Evolutionary conservation across 2,797 vertebrate genomes (phyloP), one percentile per base, ranked within the genome.

Genomic region (Sebastolobus alascanus): DNA sequence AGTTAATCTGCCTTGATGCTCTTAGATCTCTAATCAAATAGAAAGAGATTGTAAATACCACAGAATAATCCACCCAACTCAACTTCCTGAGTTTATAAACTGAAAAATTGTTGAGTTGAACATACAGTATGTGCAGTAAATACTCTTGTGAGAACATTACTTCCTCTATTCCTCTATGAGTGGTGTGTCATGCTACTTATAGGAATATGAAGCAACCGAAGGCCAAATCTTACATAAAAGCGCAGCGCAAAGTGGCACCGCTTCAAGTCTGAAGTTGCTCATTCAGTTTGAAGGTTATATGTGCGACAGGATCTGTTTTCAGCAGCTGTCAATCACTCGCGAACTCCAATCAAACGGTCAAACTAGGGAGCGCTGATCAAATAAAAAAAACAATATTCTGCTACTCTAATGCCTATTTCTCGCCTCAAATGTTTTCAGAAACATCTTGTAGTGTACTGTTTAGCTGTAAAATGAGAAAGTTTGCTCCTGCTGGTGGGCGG

Each of bases 1-100:
- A 92, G 85, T 93, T 93, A 93, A 94, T 93, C 92, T 93, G 81
- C 75, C 84, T 84, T 92, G 89, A 92, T 90, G 84, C 89, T 79
- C 80, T 90, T 73, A 83, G 83, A 94, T 92, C 90, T 89, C 81
- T 84, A 88, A 92, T 94, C 91, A 94, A 93, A 93, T 90, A 90
- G 77, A 87, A 84, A 84, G 79, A 86, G 85, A 89, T 85, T 83
- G 82, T 90, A 93, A 92, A 94, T 90, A 89, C 73, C 75, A 80
- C 76, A 55, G 73, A 90, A 87, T 90, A 91, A 92, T 94, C 86
- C 78, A 87, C 77, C 83, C 75, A 82, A 77, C 66, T 73, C 72
- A 75, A 80, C 71, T 75, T 73, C 22, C 4, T 2, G 40, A 65
- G 27, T 89, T 88, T 74, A 74, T 20, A 73, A 59, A 78, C 11